These are phyloP conservation scores for Trogon melanurus DNA, from an alignment of 2,113 vertebrate genomes.

Conservation along the genomic window DNA sequence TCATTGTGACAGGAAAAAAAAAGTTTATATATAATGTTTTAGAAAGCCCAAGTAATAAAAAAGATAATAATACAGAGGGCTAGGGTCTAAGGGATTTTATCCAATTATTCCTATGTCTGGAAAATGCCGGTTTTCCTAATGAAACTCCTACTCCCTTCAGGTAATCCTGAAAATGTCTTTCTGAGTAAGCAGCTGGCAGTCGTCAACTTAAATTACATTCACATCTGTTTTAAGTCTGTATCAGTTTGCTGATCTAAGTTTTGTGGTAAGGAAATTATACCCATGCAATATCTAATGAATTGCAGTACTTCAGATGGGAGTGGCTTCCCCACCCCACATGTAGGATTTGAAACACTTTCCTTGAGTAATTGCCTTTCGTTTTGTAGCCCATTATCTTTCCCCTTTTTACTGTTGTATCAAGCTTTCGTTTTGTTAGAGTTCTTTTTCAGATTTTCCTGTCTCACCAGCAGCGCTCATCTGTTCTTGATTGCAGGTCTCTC, in stretches of 20 bases:
- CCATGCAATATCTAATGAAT: constrained; percentile 6
- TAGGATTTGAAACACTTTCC: not conserved
- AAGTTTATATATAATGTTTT: not conserved
- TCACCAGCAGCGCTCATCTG: not conserved
- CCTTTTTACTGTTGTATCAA: not conserved
- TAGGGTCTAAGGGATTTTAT: not conserved
- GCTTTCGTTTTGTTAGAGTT: not conserved
- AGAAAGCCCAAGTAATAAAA: not conserved
- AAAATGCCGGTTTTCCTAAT: not conserved
- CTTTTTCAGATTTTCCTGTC: not conserved
- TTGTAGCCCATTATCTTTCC: not conserved
- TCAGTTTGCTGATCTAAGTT: constrained; percentile 36
- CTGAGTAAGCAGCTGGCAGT: not conserved
- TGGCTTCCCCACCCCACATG: not conserved
- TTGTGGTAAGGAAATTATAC: constrained; percentile 34
- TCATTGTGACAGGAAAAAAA: not conserved
- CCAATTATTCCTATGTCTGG: not conserved
- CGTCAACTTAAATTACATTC: not conserved
- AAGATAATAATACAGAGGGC: not conserved
- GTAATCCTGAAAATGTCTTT: not conserved
- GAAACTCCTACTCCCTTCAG: not conserved
- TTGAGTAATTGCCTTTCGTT: not conserved
- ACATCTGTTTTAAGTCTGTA: constrained; percentile 25
- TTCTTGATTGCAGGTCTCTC: not conserved
- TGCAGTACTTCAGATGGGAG: constrained; percentile 1